phyloP scores from a whole-genome alignment of 2,113 vertebrate genomes.

The Loxodonta africana region DNA sequence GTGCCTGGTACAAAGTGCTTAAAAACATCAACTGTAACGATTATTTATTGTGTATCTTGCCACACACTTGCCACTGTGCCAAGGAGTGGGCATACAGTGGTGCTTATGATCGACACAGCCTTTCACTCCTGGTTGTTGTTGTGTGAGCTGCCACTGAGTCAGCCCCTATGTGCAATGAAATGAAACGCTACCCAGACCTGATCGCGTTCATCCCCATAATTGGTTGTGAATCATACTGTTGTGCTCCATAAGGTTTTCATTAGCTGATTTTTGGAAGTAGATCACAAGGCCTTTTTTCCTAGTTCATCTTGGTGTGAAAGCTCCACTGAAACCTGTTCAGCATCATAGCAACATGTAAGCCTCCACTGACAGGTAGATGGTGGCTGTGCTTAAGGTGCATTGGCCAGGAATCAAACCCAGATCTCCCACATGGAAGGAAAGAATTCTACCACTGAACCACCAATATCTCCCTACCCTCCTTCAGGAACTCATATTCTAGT shows the following conservation, averaged over 20 bases:
- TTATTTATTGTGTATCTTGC: neutral
- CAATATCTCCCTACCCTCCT: neutral
- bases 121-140: neutral
- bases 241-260: neutral
- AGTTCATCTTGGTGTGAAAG: neutral
- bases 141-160: neutral
- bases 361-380: neutral
- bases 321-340: neutral
- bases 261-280: neutral
- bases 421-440: neutral
- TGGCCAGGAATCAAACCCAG: neutral
- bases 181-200: neutral
- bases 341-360: neutral
- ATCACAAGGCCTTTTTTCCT: neutral
- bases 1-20: neutral
- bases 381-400: neutral
- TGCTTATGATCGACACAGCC: neutral
- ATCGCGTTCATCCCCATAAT: neutral
- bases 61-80: fast-evolving
- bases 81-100: neutral
- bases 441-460: neutral
- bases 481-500: neutral
- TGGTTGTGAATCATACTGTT: neutral
- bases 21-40: neutral
- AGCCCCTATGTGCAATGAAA: neutral